Conservation (phyloP, 1,140 invertebrate species). For the Melanaphis sacchari region DNA sequence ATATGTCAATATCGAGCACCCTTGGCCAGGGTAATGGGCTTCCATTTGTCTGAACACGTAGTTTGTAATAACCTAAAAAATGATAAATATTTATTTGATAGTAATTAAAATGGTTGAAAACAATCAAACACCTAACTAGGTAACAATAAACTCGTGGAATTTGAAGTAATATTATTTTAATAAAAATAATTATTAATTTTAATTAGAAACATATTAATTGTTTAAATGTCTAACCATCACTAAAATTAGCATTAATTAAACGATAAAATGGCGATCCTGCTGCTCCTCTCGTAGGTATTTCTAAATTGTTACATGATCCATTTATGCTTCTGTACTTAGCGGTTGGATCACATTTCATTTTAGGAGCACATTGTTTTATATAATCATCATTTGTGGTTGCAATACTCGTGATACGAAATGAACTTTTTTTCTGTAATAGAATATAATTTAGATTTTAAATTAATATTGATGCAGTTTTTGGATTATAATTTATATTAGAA, state of each 20-base stretch:
- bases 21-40: not conserved
- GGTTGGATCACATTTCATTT: constrained; percentile 20
- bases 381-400: not conserved
- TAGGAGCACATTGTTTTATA: not conserved
- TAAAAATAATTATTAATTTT: too few species aligned
- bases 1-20: not conserved
- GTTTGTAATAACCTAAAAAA: not conserved
- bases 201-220: not conserved
- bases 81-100: not conserved
- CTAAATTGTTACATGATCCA: constrained; percentile 85
- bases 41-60: constrained; percentile 1
- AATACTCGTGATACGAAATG: not conserved
- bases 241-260: not conserved
- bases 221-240: constrained; percentile 15
- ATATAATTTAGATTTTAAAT: not conserved
- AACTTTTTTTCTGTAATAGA: not conserved
- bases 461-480: not conserved
- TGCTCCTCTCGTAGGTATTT: constrained; percentile 75
- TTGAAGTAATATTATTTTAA: too few species aligned
- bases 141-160: too few species aligned
- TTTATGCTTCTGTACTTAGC: constrained; percentile 75
- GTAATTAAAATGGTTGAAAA: not conserved
- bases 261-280: constrained; percentile 74
- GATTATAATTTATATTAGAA: not conserved
- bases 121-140: too few species aligned